Base-by-base conservation (phyloP, 92 coral and sea anemone species). In the Epizoanthus rinbou region DNA sequence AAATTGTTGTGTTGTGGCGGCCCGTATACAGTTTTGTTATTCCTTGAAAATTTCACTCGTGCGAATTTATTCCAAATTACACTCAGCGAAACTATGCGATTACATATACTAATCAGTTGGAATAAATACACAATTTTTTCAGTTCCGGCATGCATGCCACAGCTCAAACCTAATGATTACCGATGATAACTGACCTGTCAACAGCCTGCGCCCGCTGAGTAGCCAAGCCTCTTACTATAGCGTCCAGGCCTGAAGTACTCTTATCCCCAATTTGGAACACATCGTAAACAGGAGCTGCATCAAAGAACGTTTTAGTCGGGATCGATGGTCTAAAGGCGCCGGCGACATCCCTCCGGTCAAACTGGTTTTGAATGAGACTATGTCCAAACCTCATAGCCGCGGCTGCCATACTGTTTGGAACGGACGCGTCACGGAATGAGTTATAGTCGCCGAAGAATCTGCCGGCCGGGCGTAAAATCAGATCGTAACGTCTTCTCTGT, bases 311-410 rank as follows among this genome's bases (percentile, higher is more conserved):
- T 13, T 56, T 86, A 14, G 43, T 64, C 33, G 81, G 52, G 58
- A 80, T 80, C n/a, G 68, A 50, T n/a, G 74, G 31, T 16, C 74
- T 75, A n/a, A 33, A 54, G 14, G 1, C 73, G 22, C 66, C 43
- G 13, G 45, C 57, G 11, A 59, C 33, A 64, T 37, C 57, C 35
- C 73, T 52, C 41, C 75, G 73, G 10, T 41, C 41, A 58, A 86
- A 86, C 3, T 33, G 25, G 17, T 81, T 52, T 54, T 80, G 75
- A 23, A 86, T 73, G 75, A 86, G 45, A 31, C 69, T 47, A 69
- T 86, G 89, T 7, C 89, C 89, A 31, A 86, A 64, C n/a, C 89
- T 41, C 67, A 86, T 22, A 5, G 86, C 89, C 5, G 89, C 89
- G 31, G 89, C 7, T 2, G 86, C 86, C 50, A 86, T 62, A 37